phyloP scores from a whole-genome alignment of 2,797 vertebrate genomes.

The Gymnothorax reevesii region DNA sequence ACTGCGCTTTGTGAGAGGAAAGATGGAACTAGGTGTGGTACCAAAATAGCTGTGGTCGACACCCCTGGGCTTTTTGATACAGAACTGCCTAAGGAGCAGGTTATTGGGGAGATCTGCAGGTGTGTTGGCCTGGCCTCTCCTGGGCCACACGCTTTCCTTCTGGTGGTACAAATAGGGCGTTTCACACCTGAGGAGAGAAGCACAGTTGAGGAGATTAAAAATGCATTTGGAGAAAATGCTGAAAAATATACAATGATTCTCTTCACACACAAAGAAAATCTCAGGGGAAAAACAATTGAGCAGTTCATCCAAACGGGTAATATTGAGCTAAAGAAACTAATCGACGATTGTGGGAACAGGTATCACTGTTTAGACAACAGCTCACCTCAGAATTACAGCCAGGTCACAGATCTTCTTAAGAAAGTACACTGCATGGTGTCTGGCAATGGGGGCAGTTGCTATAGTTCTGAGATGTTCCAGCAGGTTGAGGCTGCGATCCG shows the following conservation, averaged over 20 bases:
- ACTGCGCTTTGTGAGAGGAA: constrained; percentile 6
- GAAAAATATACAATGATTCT: constrained; percentile 36
- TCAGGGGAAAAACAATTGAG: too few relatives aligned
- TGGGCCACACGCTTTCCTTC: constrained; percentile 38
- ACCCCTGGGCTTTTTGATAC: constrained; percentile 38
- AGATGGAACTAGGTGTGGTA: background rate
- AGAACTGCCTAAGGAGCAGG: constrained; percentile 1
- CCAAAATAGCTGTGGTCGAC: constrained; percentile 32
- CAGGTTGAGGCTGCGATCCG: background rate
- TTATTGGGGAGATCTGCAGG: constrained; percentile 11
- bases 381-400: background rate
- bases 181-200: constrained; percentile 30
- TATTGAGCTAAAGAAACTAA: background rate
- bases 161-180: constrained; percentile 31
- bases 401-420: background rate
- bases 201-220: constrained; percentile 25
- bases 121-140: constrained; percentile 32
- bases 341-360: constrained; percentile 5
- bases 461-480: background rate
- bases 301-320: background rate
- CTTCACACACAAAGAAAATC: constrained; percentile 41
- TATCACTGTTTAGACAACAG: constrained; percentile 11
- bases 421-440: background rate
- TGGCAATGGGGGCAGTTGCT: background rate
- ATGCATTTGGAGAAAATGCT: constrained; percentile 33